Evolutionary conservation across 2,888 invertebrate genomes (phyloP).

Genomic region (Lumbricus terrestris): DNA sequence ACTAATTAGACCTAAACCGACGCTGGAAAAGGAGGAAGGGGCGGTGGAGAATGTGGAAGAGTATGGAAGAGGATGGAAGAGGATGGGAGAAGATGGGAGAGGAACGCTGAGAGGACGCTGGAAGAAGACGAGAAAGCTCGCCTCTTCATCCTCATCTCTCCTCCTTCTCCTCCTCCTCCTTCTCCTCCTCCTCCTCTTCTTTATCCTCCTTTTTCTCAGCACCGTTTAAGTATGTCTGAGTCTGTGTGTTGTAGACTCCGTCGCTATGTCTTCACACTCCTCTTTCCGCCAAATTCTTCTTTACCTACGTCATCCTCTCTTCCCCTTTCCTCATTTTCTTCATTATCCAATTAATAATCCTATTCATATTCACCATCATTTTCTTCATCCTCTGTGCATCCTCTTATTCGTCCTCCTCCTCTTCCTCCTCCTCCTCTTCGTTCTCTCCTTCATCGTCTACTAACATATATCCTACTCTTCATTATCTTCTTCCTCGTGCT

Average conservation of each 20-base stretch:
- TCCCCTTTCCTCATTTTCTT: neutral
- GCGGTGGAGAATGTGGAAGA: neutral
- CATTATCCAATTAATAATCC: neutral
- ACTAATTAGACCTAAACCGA: neutral
- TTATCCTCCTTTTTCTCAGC: no score
- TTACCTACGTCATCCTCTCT: neutral
- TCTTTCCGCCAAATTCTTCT: neutral
- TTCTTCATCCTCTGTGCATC: neutral
- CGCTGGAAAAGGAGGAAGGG: neutral
- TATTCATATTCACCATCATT: neutral
- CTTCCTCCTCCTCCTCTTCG: no score
- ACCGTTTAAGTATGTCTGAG: neutral
- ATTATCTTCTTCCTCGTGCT: conserved; percentile 7
- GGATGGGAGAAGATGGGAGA: no score
- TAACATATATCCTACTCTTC: conserved; percentile 8
- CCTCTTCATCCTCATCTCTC: neutral
- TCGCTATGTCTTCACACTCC: neutral
- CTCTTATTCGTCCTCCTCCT: neutral
- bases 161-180: no score
- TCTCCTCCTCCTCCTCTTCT: no score
- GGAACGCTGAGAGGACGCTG: no score
- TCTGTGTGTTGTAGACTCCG: neutral
- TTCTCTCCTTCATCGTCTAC: no score
- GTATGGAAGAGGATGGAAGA: no score
- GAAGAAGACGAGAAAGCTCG: no score